Base-by-base conservation (phyloP, 2,797 vertebrate species). In the Monodelphis domestica region DNA sequence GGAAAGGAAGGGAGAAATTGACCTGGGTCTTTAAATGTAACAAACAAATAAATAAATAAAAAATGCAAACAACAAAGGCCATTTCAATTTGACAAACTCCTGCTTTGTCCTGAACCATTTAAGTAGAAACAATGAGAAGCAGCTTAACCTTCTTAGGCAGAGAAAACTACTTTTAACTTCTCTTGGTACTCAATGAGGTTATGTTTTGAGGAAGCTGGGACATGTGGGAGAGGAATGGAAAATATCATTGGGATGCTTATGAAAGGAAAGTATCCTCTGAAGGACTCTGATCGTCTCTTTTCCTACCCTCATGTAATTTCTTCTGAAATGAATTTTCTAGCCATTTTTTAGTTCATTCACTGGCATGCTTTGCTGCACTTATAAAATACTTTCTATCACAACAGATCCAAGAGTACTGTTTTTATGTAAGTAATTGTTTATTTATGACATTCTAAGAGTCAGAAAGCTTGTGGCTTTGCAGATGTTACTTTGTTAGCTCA, bases 191-290 rank as follows among this genome's bases (percentile, higher is more conserved):
- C 56, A 59, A 56, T 89, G 78, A 87, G 63, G 87, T 6, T 15
- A 5, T 56, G 17, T 45, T 38, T 53, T 26, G 90, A 45, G 54
- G 78, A 95, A 90, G 53, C 45, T 33, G n/a, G n/a, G 57, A 54
- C 56, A 29, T 91, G 87, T 54, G 33, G 0, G 9, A 38, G 56
- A 53, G 5, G 28, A 38, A 57, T 52, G 89, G 53, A 91, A 91
- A 59, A 15, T 0, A 88, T 51, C 92, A n/a, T 10, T n/a, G 0
- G 53, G 52, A 38, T 2, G 2, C 33, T 57, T 96, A 84, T 89
- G 53, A 87, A 92, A 89, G 54, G 78, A 92, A 93, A 90, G 15
- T 14, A 91, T 56, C 87, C 33, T 29, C 3, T 92, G 38, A 89
- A 45, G 70, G 70, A 10, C 33, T 93, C 7, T 52, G 91, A 91